Evolutionary conservation across 2,888 invertebrate genomes (phyloP), one percentile per base, ranked within the genome.

Genomic region (Masnerella sp.): DNA sequence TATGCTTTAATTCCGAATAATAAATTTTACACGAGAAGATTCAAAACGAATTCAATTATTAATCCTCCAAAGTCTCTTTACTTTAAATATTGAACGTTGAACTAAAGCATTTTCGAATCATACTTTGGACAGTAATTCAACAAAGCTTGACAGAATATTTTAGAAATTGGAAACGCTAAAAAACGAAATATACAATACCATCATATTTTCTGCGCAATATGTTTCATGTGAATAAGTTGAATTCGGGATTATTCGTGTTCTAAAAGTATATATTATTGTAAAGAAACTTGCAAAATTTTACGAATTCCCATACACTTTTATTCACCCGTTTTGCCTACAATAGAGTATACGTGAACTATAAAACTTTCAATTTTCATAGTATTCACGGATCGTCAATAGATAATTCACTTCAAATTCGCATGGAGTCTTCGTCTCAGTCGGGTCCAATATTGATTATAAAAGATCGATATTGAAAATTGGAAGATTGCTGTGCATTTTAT

Each of bases 361-460:
- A 47, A 30, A 30, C 15, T 30, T 47, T 28, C 30, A 30, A 49
- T 32, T 49, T 49, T 18, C 32, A 32, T 49, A 32, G 32, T 32
- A 49, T 49, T 49, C 49, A 49, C 32, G 32, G 18, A 32, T 18
- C 32, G 12, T 32, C 49, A 32, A 32, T 32, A 25, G 11, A 18
- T 32, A 11, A 32, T 32, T 32, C 12, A 49, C 11, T 18, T 32
- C 11, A 32, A 11, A 7, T 32, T 47, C 45, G 15, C 5, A 18
- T 4, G 7, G 28, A n/a, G 5, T 45, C 8, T 49, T 12, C 18
- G 18, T 32, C 11, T 32, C 9, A 5, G 11, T 7, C 22, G 7
- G 7, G 25, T 18, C 30, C 15, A n/a, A 9, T 45, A 36, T 36
- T 30, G 30, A 30, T 8, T n/a, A 30, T 30, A 30, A 30, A 30